Evolutionary conservation across 2,113 vertebrate genomes (phyloP).

Genomic region (Rousettus leschenaultii): DNA sequence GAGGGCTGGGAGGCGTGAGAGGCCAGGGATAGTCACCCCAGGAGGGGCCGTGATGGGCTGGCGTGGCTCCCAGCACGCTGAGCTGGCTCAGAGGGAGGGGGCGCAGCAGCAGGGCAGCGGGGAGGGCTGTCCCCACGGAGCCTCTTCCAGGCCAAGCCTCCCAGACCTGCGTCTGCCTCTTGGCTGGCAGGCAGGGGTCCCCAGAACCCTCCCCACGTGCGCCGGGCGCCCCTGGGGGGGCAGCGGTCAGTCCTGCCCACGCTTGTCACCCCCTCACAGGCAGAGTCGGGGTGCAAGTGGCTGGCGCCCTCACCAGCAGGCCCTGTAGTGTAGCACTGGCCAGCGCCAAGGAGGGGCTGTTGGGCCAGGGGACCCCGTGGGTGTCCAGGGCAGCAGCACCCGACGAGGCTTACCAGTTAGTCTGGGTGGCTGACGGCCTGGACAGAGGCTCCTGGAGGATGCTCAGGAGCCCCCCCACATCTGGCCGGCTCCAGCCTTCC

Average conservation of each 20-base stretch:
- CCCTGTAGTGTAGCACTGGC: background rate
- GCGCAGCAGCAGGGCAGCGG: too few species aligned
- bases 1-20: too few species aligned
- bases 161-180: background rate
- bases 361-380: background rate
- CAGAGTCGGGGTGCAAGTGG: too few species aligned
- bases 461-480: background rate
- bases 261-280: background rate
- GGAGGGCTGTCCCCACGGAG: too few species aligned
- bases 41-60: too few species aligned
- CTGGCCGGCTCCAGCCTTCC: background rate
- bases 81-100: too few species aligned
- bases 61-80: too few species aligned
- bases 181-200: background rate
- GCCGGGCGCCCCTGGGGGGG: background rate
- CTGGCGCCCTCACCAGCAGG: background rate
- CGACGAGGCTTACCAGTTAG: background rate
- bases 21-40: background rate
- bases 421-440: background rate
- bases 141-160: background rate
- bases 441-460: too few species aligned
- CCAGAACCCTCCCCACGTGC: background rate
- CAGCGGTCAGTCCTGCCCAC: too few species aligned
- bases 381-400: too few species aligned
- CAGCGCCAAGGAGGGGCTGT: too few species aligned